Evolutionary conservation across 2,888 invertebrate genomes (phyloP).

Genomic region (Mellilla xanthometata): DNA sequence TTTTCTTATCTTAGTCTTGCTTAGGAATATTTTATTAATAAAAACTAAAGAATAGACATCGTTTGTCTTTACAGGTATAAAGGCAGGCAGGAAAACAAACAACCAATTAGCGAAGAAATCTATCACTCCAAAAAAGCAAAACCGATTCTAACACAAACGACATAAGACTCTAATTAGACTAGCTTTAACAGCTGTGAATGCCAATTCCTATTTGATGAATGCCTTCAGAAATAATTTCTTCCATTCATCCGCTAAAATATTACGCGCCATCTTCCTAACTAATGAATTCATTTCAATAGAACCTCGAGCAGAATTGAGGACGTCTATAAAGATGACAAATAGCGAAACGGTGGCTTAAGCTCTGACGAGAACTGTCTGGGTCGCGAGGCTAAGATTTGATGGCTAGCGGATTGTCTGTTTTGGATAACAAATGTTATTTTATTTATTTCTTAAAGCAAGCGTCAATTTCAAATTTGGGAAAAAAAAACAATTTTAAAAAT

Average conservation of each 20-base stretch:
- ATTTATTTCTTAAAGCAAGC: too few relatives aligned
- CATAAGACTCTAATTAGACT: conserved; percentile 20
- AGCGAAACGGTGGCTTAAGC: conserved; percentile 26
- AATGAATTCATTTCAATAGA: conserved; percentile 68
- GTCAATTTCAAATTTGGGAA: too few relatives aligned
- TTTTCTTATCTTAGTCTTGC: too few relatives aligned
- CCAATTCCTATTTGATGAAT: conserved; percentile 53
- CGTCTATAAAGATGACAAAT: conserved; percentile 46
- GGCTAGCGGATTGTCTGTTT: too few relatives aligned
- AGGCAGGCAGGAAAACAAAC: conserved; percentile 11
- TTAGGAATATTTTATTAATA: too few relatives aligned
- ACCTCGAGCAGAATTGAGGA: conserved; percentile 37
- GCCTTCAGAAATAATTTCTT: conserved; percentile 60
- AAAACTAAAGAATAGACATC: too few relatives aligned
- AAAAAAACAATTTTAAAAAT: too few relatives aligned
- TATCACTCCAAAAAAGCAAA: conserved; percentile 21
- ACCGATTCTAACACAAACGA: conserved; percentile 11
- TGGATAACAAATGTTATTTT: too few relatives aligned
- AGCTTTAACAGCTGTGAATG: conserved; percentile 16
- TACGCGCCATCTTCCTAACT: conserved; percentile 53
- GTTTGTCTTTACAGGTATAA: too few relatives aligned
- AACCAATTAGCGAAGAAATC: conserved; percentile 16
- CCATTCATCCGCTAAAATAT: conserved; percentile 70
- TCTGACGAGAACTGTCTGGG: conserved; percentile 17
- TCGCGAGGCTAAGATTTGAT: too few relatives aligned